Evolutionary conservation across 1,140 invertebrate species (phyloP).

Genomic region (Drosophila littoralis): DNA sequence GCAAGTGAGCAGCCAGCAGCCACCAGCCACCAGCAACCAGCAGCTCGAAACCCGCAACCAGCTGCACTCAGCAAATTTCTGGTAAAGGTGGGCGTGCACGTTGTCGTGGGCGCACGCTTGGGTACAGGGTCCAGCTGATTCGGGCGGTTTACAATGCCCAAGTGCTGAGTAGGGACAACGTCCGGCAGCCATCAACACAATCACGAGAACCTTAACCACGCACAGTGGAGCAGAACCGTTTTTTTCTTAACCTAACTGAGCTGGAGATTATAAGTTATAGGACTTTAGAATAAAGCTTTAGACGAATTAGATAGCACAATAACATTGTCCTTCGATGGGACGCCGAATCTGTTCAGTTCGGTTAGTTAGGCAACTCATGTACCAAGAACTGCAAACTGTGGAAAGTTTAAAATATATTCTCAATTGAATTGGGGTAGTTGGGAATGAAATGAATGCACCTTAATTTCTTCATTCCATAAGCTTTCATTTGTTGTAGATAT

Average conservation of each 20-base stretch:
- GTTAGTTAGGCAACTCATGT: too few species aligned
- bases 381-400: too few species aligned
- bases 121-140: conserved; percentile 9
- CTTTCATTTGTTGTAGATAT: too few species aligned
- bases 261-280: too few species aligned
- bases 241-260: background rate
- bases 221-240: conserved; percentile 8
- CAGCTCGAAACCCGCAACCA: conserved; percentile 36
- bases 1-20: conserved; percentile 46
- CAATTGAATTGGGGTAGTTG: too few species aligned
- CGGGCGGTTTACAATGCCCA: conserved; percentile 18
- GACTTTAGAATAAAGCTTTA: too few species aligned
- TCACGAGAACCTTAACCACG: conserved; percentile 29
- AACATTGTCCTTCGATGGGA: too few species aligned
- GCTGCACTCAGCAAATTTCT: conserved; percentile 73
- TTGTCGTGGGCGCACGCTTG: conserved; percentile 30
- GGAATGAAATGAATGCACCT: too few species aligned
- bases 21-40: conserved; percentile 37
- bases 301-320: too few species aligned
- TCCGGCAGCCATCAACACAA: conserved; percentile 62
- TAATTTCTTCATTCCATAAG: too few species aligned
- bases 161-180: conserved; percentile 42
- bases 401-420: too few species aligned
- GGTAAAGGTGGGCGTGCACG: conserved; percentile 57
- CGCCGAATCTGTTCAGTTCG: too few species aligned